phyloP scores from a whole-genome alignment of 2,113 vertebrate species.

The Himantopus leucocephalus region DNA sequence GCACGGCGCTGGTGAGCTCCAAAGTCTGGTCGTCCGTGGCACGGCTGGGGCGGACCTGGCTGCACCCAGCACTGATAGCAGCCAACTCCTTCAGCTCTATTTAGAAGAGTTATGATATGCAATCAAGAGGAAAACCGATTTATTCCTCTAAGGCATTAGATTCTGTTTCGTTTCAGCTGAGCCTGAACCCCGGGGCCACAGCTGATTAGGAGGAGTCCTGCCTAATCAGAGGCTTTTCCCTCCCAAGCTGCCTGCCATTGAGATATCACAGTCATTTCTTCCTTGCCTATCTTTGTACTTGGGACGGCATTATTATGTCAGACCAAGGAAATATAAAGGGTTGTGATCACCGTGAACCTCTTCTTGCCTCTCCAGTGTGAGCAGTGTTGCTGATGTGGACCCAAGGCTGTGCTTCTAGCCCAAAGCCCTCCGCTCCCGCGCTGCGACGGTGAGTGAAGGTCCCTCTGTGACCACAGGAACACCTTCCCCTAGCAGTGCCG shows the following conservation, averaged over 20 bases:
- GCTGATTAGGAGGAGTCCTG: background rate
- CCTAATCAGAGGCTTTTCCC: background rate
- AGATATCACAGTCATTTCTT: background rate
- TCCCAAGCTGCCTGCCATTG: background rate
- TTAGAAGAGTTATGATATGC: background rate
- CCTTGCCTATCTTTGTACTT: background rate
- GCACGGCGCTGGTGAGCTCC: background rate
- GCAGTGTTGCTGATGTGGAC: background rate
- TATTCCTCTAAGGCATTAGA: background rate
- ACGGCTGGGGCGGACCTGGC: fast-evolving
- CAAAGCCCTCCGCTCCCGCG: fast-evolving
- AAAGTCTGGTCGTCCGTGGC: background rate
- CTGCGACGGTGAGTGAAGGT: background rate
- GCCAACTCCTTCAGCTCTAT: background rate
- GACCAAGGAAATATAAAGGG: background rate
- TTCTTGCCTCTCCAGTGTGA: background rate
- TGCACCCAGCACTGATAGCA: background rate
- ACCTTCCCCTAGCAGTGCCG: background rate
- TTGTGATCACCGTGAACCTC: background rate
- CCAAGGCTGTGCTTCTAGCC: background rate
- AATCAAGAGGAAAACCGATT: background rate
- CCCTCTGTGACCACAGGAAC: background rate
- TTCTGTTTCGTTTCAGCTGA: background rate
- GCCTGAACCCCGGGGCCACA: fast-evolving
- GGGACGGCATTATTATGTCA: background rate